A percentile compares a stretch with the other conserved stretches of the same genome.
Conservation (phyloP, 2,113 vertebrate genomes). For the Siniperca chuatsi region DNA sequence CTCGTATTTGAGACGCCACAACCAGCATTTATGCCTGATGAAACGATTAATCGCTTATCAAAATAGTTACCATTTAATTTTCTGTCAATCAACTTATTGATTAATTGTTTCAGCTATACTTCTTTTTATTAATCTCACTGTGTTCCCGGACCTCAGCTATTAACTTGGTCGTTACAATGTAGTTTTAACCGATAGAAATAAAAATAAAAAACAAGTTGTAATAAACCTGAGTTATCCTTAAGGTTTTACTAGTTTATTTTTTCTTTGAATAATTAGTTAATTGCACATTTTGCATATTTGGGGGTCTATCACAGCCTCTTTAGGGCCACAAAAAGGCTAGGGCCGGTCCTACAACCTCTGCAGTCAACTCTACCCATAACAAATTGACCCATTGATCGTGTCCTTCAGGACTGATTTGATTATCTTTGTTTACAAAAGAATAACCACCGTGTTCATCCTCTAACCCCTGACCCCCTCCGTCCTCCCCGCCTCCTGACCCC, state of each 20-base stretch:
- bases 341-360: not conserved
- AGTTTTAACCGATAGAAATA: too few species aligned
- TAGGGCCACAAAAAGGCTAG: not conserved
- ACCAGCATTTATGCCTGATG: too few species aligned
- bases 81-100: not conserved
- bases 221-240: too few species aligned
- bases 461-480: not conserved
- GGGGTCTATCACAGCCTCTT: not conserved
- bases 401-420: slow-evolving; percentile 13
- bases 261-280: not conserved
- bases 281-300: too few species aligned
- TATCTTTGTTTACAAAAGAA: slow-evolving; percentile 2
- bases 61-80: too few species aligned
- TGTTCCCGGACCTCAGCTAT: too few species aligned
- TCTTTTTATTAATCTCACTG: too few species aligned
- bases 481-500: not conserved
- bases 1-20: too few species aligned
- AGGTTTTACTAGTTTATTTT: not conserved
- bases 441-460: not conserved
- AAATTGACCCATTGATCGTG: not conserved
- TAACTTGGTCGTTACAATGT: too few species aligned
- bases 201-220: too few species aligned
- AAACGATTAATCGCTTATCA: too few species aligned
- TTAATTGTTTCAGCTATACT: not conserved
- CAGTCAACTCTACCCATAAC: not conserved